These are phyloP conservation scores for Athripsodes cinereus DNA, from an alignment of 2,888 invertebrate species.

Conservation along the genomic window DNA sequence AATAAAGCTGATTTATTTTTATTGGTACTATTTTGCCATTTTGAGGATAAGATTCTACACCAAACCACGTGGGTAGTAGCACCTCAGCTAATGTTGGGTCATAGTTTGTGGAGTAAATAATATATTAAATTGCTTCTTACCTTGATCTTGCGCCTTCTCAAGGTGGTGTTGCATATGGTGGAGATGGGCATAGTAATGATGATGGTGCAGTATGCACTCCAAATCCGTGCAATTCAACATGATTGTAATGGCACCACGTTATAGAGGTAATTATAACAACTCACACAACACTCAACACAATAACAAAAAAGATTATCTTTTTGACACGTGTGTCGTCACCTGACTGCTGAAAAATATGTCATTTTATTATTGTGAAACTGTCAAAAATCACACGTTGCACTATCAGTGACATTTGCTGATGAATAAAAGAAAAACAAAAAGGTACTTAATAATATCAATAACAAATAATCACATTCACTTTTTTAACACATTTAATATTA, in stretches of 20 bases:
- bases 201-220: constrained; percentile 71
- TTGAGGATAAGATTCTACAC: too few species aligned
- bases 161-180: constrained; percentile 63
- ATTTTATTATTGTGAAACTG: constrained; percentile 8
- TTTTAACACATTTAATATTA: background rate
- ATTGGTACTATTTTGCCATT: too few species aligned
- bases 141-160: constrained; percentile 60
- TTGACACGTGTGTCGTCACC: constrained; percentile 20
- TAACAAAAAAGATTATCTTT: constrained; percentile 2
- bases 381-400: constrained; percentile 2
- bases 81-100: too few species aligned
- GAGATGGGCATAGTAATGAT: constrained; percentile 67
- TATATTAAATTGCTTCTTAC: constrained; percentile 35
- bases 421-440: background rate
- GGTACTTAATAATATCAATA: background rate
- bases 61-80: too few species aligned
- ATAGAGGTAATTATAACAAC: background rate
- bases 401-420: constrained; percentile 1
- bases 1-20: too few species aligned
- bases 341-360: constrained; percentile 15
- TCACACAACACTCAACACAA: constrained; percentile 2
- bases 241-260: constrained; percentile 29
- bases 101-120: too few species aligned
- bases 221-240: constrained; percentile 75
- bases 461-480: background rate